Conservation (phyloP, 2,888 invertebrate species). For the Seira ritae region DNA sequence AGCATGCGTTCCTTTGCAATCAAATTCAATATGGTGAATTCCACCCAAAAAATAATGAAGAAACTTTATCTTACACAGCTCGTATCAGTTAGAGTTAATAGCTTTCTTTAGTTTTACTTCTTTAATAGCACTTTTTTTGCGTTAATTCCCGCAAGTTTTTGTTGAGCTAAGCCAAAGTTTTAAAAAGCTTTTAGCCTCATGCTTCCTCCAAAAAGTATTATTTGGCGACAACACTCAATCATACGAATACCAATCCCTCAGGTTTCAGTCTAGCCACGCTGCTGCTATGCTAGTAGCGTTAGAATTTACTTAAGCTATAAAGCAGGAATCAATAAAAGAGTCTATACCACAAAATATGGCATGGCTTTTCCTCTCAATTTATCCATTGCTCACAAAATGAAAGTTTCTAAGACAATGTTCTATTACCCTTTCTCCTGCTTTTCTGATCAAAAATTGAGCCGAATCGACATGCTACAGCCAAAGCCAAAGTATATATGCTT, state of each 20-base stretch:
- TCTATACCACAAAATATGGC: not conserved
- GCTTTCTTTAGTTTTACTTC: not conserved
- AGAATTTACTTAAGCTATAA: not conserved
- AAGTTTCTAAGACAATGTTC: constrained; percentile 44
- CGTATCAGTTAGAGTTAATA: not conserved
- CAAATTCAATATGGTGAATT: constrained; percentile 4
- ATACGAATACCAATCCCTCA: constrained; percentile 9
- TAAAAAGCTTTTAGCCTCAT: not conserved
- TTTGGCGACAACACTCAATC: constrained; percentile 21
- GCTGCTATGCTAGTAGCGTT: too few relatives aligned
- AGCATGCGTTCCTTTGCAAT: not conserved
- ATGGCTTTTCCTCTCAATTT: constrained; percentile 1
- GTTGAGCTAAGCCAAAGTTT: not conserved
- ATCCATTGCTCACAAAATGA: constrained; percentile 5
- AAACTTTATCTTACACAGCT: constrained; percentile 1
- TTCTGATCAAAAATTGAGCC: constrained; percentile 18
- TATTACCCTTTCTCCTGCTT: not conserved
- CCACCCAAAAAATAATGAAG: not conserved
- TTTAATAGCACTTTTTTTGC: constrained; percentile 13
- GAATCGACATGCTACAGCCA: constrained; percentile 1
- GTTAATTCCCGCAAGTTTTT: not conserved
- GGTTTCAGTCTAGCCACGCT: not conserved
- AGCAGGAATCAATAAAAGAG: constrained; percentile 3
- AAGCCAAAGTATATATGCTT: too few relatives aligned
- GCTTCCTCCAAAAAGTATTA: not conserved